Base-by-base conservation (phyloP, 2,113 vertebrate genomes). In the Peromyscus maniculatus region DNA sequence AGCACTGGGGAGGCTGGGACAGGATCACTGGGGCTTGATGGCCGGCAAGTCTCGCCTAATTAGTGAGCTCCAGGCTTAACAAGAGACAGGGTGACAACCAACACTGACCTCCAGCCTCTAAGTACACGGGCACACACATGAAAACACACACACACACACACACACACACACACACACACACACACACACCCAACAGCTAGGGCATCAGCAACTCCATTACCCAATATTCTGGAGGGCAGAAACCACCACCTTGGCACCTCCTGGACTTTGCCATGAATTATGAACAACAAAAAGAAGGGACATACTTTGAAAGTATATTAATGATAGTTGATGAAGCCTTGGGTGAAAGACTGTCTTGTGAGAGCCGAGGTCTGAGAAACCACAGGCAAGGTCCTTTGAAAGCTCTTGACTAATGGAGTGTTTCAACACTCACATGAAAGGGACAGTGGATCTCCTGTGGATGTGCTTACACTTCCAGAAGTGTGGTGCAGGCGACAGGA, bases 361-460 rank as follows among this genome's bases (percentile, higher is more conserved):
- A 94, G 91, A 75, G n/a, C 3, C 8, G 33, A 91, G 84, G 71
- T 88, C 71, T 71, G 71, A 97, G 62, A 83, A 84, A 80, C 24
- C 66, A 31, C 89, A 86, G 78, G 39, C 39, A 4, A 75, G 55
- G 75, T 1, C 39, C 21, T n/a, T 3, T 8, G 33, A 91, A 93
- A 1, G 15, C 9, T 57, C 77, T 84, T 22, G 39, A 62, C 1
- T 3, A 57, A 72, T 2, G 0, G n/a, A 24, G 16, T 26, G 1
- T 55, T 66, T 72, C 39, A 46, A 69, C 43, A 21, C 72, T 10
- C n/a, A 36, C 19, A 3, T 16, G 19, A 59, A 91, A 69, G 1
- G 33, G 71, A 28, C 31, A 46, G 22, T 36, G 59, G 15, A 5
- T 49, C 52, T 89, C 66, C n/a, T 0, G 28, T 31, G 75, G 66